Evolutionary conservation across 2,113 vertebrate genomes (phyloP).

Genomic region (Sminthopsis crassicaudata): DNA sequence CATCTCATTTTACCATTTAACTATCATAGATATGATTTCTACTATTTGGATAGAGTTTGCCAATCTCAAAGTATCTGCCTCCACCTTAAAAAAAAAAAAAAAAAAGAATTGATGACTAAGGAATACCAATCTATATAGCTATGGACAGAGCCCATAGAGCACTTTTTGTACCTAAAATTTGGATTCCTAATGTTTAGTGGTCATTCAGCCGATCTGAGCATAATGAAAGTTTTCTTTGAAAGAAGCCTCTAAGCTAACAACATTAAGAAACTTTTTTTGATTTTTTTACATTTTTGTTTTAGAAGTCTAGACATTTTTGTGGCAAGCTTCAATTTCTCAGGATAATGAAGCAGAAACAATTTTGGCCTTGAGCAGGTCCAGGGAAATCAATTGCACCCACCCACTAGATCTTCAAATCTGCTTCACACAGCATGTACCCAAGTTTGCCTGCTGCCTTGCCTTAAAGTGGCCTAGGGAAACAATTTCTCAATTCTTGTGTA

Average conservation of each 20-base stretch:
- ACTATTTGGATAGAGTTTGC: not conserved
- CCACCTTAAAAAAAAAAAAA: not conserved
- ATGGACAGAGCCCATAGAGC: not conserved
- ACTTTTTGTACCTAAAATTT: not conserved
- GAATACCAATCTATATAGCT: not conserved
- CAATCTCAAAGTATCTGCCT: not conserved
- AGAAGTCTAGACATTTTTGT: conserved; percentile 54
- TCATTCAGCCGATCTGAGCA: conserved; percentile 59
- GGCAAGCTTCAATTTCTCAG: conserved; percentile 69
- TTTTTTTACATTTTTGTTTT: conserved; percentile 62
- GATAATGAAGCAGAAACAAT: conserved; percentile 76
- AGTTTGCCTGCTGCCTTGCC: conserved; percentile 55
- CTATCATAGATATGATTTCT: not conserved
- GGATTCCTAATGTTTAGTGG: not conserved
- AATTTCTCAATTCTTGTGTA: conserved; percentile 63
- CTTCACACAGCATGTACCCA: conserved; percentile 39
- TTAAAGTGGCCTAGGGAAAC: conserved; percentile 57
- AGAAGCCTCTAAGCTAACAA: conserved; percentile 49
- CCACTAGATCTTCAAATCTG: conserved; percentile 66
- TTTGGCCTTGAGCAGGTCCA: conserved; percentile 70
- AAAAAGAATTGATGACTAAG: not conserved
- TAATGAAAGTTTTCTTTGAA: conserved; percentile 47
- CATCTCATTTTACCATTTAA: not conserved
- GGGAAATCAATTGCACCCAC: conserved; percentile 76
- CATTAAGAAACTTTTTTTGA: conserved; percentile 51